A percentile compares a stretch with the other conserved stretches of the same genome.
phyloP scores from a whole-genome alignment of 2,797 vertebrate species.

The Lindbergichthys nudifrons region DNA sequence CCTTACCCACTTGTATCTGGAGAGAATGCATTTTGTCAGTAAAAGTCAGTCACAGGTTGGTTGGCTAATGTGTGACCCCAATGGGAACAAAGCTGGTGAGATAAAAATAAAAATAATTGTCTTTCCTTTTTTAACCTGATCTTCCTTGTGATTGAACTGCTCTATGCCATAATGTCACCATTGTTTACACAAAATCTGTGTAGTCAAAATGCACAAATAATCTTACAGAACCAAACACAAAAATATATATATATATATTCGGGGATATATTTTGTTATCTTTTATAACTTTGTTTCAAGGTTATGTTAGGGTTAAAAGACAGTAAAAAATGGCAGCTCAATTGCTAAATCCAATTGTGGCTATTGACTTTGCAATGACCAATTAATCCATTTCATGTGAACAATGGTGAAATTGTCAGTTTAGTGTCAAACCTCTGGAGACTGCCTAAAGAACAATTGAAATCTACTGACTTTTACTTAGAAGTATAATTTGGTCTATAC shows the following conservation, averaged over 20 bases:
- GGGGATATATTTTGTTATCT: not conserved
- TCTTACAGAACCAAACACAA: not conserved
- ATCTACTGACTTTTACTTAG: not conserved
- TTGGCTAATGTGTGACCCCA: not conserved
- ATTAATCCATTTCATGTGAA: slow-evolving; percentile 9
- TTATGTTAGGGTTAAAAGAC: not conserved
- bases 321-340: not conserved
- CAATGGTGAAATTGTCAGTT: not conserved
- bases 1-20: not conserved
- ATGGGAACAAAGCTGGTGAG: not conserved
- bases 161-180: no score
- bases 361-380: slow-evolving; percentile 4
- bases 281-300: not conserved
- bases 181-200: no score
- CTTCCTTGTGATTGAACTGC: no score
- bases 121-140: no score
- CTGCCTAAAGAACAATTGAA: not conserved
- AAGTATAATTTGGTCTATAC: not conserved
- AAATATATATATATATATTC: not conserved
- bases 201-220: not conserved
- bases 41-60: not conserved
- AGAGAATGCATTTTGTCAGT: slow-evolving; percentile 5
- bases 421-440: not conserved
- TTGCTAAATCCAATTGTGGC: slow-evolving; percentile 7
- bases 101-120: no score